Base-by-base conservation (phyloP, 2,113 vertebrate species). In the Phyllostomus discolor region DNA sequence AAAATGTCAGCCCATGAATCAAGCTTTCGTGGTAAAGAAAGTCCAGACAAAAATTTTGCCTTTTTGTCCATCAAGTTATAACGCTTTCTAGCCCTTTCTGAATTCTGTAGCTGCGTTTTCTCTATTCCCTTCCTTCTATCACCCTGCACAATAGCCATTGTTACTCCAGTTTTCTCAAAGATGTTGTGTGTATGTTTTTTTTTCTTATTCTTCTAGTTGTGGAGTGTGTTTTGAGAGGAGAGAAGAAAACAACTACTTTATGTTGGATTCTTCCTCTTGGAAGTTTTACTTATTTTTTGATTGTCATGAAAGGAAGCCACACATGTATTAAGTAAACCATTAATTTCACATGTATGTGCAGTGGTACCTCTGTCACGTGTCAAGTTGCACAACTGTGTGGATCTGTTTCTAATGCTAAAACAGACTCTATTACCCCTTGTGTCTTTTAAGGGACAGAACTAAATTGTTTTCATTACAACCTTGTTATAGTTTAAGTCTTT, bases 1-100 rank as follows among this genome's bases (percentile, higher is more conserved):
- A 11, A 17, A 3, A 26, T 8, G 31, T 4, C 14, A 64, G 3
- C 10, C 2, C 2, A 1, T 31, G 14, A 0, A 11, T 66, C 22
- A 1, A 20, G 8, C 10, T 35, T 76, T 75, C 24, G 33, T 17
- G 80, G 9, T 48, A 31, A 86, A 73, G 43, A 35, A 46, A 2
- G 26, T 46, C 10, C 62, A 72, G 33, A 26, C n/a, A 16, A 19
- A 0, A 50, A 38, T 59, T 72, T 50, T 87, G 14, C 14, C 52
- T 41, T 88, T 88, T 48, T 35, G 33, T 41, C 0, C 24, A 26
- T n/a, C 24, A 57, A 10, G 14, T 10, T n/a, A 1, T 7, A 7
- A 12, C 3, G 15, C 12, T 79, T 64, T 28, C 33, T 16, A 64
- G 5, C 0, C 0, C 16, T 80, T 72, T 88, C 26, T 64, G 43